Evolutionary conservation across 2,113 vertebrate species (phyloP).

Genomic region (Oncorhynchus masou): DNA sequence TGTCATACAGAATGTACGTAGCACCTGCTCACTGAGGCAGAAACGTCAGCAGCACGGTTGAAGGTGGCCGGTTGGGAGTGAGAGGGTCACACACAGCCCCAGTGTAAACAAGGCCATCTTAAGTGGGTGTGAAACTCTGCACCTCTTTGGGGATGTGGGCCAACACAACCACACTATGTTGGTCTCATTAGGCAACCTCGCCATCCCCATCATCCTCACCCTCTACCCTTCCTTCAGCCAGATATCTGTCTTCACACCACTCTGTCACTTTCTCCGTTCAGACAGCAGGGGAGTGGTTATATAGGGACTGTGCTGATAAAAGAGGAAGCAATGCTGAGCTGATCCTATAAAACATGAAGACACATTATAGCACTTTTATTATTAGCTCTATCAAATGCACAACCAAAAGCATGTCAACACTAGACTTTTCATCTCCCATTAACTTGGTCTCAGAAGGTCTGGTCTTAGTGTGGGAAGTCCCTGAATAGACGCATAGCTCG

Average conservation of each 20-base stretch:
- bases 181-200: not conserved
- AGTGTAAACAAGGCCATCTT: not conserved
- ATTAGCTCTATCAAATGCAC: not conserved
- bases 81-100: not conserved
- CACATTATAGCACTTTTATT: not conserved
- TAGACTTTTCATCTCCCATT: no score
- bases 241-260: not conserved
- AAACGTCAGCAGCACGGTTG: not conserved
- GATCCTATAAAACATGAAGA: not conserved
- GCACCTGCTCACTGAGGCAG: not conserved
- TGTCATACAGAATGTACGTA: not conserved
- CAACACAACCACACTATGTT: slow-evolving; percentile 7
- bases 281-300: not conserved
- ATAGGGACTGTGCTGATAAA: not conserved
- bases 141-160: not conserved
- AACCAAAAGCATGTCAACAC: no score
- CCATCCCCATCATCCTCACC: not conserved
- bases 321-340: not conserved
- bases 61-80: not conserved
- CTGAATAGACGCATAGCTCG: not conserved
- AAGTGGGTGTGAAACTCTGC: slow-evolving; percentile 14
- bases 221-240: not conserved
- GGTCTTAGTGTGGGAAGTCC: not conserved
- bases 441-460: no score
- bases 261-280: not conserved